Percentiles rank a stretch among this genome's conserved stretches.
Conservation (phyloP, 1,140 invertebrate species). For the Trachymyrmex septentrionalis region DNA sequence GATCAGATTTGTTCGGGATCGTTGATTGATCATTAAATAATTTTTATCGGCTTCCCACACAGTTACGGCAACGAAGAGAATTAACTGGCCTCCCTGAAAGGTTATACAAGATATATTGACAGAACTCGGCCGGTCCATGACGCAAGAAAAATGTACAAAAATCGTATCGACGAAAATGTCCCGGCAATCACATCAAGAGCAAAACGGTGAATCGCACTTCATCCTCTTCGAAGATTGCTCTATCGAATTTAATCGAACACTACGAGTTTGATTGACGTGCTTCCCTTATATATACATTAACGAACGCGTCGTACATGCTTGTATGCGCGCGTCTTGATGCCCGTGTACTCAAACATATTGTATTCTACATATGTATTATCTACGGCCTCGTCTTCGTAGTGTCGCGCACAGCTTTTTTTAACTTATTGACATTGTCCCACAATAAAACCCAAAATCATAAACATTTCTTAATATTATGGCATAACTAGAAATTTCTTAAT, state of each 20-base stretch:
- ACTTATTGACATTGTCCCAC: conserved; percentile 10
- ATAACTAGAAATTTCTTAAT: conserved; percentile 40
- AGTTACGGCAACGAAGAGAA: conserved; percentile 20
- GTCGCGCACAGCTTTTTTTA: conserved; percentile 67
- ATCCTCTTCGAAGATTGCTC: conserved; percentile 36
- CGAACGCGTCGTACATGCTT: conserved; percentile 70
- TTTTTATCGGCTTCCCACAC: not conserved
- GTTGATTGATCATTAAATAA: not conserved
- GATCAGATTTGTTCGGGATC: not conserved
- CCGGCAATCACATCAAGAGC: conserved; percentile 35
- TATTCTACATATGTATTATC: conserved; percentile 72
- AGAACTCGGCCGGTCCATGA: conserved; percentile 67
- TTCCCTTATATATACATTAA: conserved; percentile 75
- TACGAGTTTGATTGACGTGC: conserved; percentile 81
- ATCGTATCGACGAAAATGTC: conserved; percentile 56
- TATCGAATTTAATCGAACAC: conserved; percentile 77
- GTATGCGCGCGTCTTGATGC: conserved; percentile 63
- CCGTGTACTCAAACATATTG: conserved; percentile 69
- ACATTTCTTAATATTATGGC: conserved; percentile 21
- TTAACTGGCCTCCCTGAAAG: conserved; percentile 51
- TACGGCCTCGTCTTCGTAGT: conserved; percentile 73
- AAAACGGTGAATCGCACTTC: conserved; percentile 57
- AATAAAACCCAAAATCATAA: conserved; percentile 24
- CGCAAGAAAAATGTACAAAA: conserved; percentile 80
- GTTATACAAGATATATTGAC: conserved; percentile 25